A percentile compares a stretch with the other conserved stretches of the same genome.
Conservation (phyloP, 2,797 vertebrate genomes). For the Nyctibius grandis region DNA sequence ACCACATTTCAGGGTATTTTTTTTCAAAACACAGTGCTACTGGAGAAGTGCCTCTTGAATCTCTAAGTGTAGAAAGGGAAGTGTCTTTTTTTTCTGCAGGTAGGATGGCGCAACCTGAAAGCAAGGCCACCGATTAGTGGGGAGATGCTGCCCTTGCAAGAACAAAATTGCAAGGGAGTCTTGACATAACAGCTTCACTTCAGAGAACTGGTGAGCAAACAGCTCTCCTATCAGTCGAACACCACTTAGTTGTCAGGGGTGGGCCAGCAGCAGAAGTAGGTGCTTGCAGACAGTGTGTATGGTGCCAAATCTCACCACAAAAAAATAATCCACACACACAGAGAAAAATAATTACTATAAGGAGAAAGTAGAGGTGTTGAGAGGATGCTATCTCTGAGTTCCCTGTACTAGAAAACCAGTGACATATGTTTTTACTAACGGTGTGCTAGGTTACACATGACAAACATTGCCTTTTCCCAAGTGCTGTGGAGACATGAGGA, state of each 20-base stretch:
- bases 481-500: not conserved
- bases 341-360: not conserved
- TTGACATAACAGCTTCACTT: not conserved
- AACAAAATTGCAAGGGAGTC: not conserved
- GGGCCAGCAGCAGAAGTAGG: not conserved
- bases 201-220: not conserved
- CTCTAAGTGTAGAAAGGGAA: not conserved
- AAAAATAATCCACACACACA: not conserved
- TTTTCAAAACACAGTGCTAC: not conserved
- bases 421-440: fast-evolving
- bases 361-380: not conserved
- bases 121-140: not conserved
- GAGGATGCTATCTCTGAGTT: not conserved
- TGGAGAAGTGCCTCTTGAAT: not conserved
- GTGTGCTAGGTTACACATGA: not conserved
- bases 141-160: not conserved
- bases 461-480: not conserved
- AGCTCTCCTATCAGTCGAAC: not conserved
- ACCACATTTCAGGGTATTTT: not conserved
- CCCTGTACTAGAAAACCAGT: not conserved
- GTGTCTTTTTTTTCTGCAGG: not conserved
- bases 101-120: not conserved
- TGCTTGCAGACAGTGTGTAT: not conserved
- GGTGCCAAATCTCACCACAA: not conserved
- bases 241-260: not conserved